Evolutionary conservation across 2,113 vertebrate genomes (phyloP), one percentile per base, ranked within the genome.

Genomic region (Pyrgilauda ruficollis): DNA sequence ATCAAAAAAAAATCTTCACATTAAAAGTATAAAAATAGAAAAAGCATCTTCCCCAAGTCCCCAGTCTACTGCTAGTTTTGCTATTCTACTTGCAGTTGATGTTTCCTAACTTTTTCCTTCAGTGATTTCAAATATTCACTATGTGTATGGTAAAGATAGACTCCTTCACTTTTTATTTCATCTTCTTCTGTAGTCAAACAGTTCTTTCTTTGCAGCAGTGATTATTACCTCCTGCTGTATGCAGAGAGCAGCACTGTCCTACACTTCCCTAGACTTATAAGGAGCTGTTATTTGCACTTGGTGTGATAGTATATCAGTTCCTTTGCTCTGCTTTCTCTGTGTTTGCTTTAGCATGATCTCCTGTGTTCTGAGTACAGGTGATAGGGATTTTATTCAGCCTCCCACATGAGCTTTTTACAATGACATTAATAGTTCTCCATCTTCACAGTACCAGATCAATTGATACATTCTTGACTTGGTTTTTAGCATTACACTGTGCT

Each of bases 1-100:
- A 59, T 22, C 37, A 0, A 12, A 27, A 50, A 74, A 77, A 31
- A 2, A 15, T 8, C 3, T 31, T 79, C 7, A 22, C 2, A 50
- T 46, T 46, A 23, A 52, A 94, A 41, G 5, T 46, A 31, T 37
- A 31, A 83, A 93, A 93, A 39, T 18, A 18, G 11, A 44, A 86
- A 81, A 41, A 74, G 21, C 2, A 39, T 16, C 2, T 7, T 7
- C 4, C 16, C 10, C 2, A 5, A 39, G 0, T 1, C 7, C 8
- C 16, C 12, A 44, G 1, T 39, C 39, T 67, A 35, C 33, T 75
- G 7, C 11, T 62, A 50, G 27, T 66, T 88, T 66, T 85, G 12
- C 12, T 82, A 10, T 91, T 79, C 8, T 56, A 13, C 27, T 41
- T 87, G 28, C 14, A 11, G 8, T 9, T 67, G 30, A 52, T n/a